A percentile compares a stretch with the other conserved stretches of the same genome.
Evolutionary conservation across 2,797 vertebrate genomes (phyloP).

Genomic region (Bothrops alternatus): DNA sequence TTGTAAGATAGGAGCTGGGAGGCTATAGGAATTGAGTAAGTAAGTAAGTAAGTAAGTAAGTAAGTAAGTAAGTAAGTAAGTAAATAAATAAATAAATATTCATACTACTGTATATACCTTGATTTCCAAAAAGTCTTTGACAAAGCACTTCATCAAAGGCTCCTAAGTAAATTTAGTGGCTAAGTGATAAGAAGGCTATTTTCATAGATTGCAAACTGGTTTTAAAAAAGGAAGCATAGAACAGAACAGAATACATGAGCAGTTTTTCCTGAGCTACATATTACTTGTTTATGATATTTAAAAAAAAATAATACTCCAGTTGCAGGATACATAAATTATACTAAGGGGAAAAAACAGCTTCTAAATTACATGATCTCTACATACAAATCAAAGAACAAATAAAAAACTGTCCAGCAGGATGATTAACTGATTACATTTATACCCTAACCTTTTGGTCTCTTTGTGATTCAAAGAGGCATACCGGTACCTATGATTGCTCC

Average conservation of each 20-base stretch:
- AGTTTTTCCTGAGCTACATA: background rate
- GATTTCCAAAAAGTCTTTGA: background rate
- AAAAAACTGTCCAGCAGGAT: background rate
- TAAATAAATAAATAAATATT: background rate
- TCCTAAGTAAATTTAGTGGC: background rate
- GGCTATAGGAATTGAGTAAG: background rate
- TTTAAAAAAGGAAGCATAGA: background rate
- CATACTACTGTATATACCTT: background rate
- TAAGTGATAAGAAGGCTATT: background rate
- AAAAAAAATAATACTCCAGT: background rate
- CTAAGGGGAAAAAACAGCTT: background rate
- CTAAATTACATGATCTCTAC: background rate
- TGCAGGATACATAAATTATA: background rate
- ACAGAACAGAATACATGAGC: background rate
- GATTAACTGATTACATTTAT: background rate
- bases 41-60: background rate
- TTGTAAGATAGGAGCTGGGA: background rate
- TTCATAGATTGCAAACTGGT: background rate
- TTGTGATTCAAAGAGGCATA: background rate
- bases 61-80: background rate
- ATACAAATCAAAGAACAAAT: constrained; percentile 13
- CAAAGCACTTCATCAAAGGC: background rate
- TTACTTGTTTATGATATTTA: background rate
- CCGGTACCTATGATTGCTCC: background rate
- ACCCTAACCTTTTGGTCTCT: background rate